These are phyloP conservation scores for Notolabrus celidotus DNA, from an alignment of 2,797 vertebrate species.

Conservation along the genomic window DNA sequence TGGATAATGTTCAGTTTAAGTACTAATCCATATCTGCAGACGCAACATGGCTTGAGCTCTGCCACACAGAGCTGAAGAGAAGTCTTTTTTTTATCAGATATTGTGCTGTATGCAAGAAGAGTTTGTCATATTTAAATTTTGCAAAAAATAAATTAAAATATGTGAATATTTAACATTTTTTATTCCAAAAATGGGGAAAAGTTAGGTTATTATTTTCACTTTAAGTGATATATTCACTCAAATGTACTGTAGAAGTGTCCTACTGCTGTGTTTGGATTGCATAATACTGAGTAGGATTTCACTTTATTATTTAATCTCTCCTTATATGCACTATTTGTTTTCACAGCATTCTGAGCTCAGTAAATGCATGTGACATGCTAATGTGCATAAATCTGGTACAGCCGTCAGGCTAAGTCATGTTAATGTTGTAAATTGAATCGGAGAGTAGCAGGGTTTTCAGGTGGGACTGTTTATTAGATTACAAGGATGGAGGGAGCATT, in stretches of 20 bases:
- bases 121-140: neutral
- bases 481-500: constrained; percentile 25
- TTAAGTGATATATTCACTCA: too few relatives aligned
- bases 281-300: neutral
- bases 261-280: too few relatives aligned
- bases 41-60: constrained; percentile 32
- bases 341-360: neutral
- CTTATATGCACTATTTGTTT: neutral
- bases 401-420: neutral
- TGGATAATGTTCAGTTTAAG: constrained; percentile 52
- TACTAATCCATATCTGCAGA: constrained; percentile 51
- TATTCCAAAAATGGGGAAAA: too few relatives aligned
- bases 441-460: constrained; percentile 20
- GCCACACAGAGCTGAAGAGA: constrained; percentile 1
- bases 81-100: neutral
- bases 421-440: constrained; percentile 23
- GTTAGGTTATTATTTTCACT: too few relatives aligned
- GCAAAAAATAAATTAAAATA: too few relatives aligned
- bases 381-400: constrained; percentile 6
- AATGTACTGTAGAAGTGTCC: too few relatives aligned
- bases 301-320: neutral
- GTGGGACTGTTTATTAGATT: constrained; percentile 35
- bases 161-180: too few relatives aligned
- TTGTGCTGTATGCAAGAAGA: neutral
- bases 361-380: neutral